Evolutionary conservation across 2,113 vertebrate genomes (phyloP).

Genomic region (Passer domesticus): DNA sequence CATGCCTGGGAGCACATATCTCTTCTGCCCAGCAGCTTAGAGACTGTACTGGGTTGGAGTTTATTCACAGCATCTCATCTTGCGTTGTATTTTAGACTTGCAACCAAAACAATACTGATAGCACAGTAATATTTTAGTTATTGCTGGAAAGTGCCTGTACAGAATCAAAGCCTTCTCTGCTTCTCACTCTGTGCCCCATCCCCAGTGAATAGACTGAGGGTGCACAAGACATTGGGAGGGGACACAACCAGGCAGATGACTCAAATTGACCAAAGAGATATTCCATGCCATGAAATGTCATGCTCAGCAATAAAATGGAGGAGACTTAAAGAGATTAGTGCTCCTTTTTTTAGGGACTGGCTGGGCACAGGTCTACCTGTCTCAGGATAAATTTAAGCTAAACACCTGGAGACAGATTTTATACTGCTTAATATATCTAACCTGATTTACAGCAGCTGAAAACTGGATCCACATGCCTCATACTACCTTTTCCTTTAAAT

Average conservation of each 20-base stretch:
- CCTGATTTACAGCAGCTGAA: neutral
- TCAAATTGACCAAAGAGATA: neutral
- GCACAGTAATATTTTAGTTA: neutral
- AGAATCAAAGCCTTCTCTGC: neutral
- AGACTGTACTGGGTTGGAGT: neutral
- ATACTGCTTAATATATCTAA: neutral
- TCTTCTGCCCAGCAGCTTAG: neutral
- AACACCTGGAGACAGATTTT: neutral
- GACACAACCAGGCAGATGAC: neutral
- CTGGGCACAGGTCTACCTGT: neutral
- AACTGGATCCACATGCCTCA: neutral
- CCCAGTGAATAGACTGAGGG: neutral
- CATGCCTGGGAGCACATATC: accelerated
- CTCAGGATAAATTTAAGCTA: neutral
- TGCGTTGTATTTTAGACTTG: neutral
- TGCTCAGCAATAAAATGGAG: neutral
- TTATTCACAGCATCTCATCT: neutral
- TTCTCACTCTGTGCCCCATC: neutral
- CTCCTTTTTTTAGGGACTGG: neutral
- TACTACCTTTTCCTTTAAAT: neutral
- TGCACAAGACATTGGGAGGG: neutral
- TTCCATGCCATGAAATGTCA: neutral
- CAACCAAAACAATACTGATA: neutral
- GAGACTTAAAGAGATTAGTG: neutral
- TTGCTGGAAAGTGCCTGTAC: neutral